Conservation (phyloP, 2,888 invertebrate genomes). For the Melikaiella ostensackeni region DNA sequence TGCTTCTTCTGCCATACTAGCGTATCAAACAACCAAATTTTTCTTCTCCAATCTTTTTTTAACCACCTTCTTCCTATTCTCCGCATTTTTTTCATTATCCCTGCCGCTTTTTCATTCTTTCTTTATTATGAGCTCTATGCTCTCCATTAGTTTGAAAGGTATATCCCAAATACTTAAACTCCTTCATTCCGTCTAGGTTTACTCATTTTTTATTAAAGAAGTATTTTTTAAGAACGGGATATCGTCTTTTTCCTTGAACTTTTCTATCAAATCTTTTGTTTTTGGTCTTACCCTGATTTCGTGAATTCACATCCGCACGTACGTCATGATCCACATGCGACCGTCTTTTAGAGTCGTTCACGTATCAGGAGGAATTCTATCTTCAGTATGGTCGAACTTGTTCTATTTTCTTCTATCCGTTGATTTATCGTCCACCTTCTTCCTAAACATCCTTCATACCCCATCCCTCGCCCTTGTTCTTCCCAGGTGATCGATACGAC, state of each 20-base stretch:
- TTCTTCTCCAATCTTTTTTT: too few relatives aligned
- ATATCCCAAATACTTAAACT: too few relatives aligned
- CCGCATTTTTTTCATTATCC: too few relatives aligned
- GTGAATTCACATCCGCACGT: neutral
- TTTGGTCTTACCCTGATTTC: slow-evolving; percentile 1
- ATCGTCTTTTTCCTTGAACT: neutral
- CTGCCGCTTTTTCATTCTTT: too few relatives aligned
- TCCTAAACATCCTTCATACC: slow-evolving; percentile 21
- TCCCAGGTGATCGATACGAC: slow-evolving; percentile 36
- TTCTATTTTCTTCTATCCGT: slow-evolving; percentile 39
- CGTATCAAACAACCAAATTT: too few relatives aligned
- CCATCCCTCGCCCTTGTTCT: slow-evolving; percentile 4
- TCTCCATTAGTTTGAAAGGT: too few relatives aligned
- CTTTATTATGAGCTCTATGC: too few relatives aligned
- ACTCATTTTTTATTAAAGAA: neutral
- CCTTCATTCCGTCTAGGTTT: too few relatives aligned
- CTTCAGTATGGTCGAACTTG: slow-evolving; percentile 20
- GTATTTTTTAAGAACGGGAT: too few relatives aligned
- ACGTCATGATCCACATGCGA: neutral
- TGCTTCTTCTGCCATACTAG: too few relatives aligned
- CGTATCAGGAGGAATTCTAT: slow-evolving; percentile 27
- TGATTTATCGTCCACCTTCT: slow-evolving; percentile 34
- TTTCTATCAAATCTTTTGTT: neutral
- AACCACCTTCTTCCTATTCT: too few relatives aligned
- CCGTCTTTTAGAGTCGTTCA: slow-evolving; percentile 12